These are phyloP conservation scores for Tipula vernalis DNA, from an alignment of 2,888 invertebrate genomes.

Conservation along the genomic window DNA sequence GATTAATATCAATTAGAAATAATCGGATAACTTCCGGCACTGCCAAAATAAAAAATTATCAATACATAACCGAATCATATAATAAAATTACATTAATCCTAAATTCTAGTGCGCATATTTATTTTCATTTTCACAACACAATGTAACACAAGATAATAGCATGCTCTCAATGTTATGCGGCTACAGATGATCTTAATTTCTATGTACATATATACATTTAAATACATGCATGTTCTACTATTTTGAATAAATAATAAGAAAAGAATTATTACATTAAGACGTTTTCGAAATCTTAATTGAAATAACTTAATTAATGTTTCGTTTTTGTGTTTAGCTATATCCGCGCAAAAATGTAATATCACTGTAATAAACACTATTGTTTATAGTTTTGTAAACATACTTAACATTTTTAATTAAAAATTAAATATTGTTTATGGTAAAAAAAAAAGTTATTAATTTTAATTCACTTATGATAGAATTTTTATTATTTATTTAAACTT, in stretches of 20 bases:
- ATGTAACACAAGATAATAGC: background rate
- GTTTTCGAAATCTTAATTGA: background rate
- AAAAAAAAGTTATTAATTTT: background rate
- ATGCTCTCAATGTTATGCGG: background rate
- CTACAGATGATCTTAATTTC: background rate
- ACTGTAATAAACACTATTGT: background rate
- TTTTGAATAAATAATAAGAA: background rate
- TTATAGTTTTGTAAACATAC: background rate
- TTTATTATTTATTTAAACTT: background rate
- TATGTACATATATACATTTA: background rate
- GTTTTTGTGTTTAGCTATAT: background rate
- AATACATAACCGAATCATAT: background rate
- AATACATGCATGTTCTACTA: background rate
- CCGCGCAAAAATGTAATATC: background rate
- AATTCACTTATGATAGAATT: background rate
- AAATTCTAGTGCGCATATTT: background rate
- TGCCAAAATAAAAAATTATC: background rate
- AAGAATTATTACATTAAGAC: background rate
- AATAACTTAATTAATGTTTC: background rate
- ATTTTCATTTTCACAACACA: background rate
- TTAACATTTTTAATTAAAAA: background rate
- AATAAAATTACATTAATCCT: background rate
- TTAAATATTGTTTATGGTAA: background rate
- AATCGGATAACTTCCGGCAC: background rate
- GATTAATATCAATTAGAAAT: background rate